phyloP scores from a whole-genome alignment of 2,113 vertebrate genomes.

The Geococcyx californianus region DNA sequence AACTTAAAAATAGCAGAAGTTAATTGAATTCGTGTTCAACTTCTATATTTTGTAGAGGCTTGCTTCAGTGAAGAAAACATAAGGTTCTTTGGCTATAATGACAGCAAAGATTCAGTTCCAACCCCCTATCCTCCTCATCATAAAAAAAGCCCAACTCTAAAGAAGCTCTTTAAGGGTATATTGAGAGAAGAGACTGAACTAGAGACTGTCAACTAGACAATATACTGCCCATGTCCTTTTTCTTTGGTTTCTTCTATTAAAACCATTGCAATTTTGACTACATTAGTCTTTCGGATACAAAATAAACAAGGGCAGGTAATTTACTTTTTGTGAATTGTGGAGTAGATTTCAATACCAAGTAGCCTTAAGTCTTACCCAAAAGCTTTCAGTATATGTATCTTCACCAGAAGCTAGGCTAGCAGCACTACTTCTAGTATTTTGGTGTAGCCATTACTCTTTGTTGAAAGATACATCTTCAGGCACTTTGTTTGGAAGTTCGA shows the following conservation, averaged over 20 bases:
- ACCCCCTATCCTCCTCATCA: fast-evolving
- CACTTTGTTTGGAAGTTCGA: background rate
- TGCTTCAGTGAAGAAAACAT: background rate
- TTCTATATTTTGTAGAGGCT: background rate
- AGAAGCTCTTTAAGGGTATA: background rate
- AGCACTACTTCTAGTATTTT: background rate
- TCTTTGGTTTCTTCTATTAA: background rate
- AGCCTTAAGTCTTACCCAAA: background rate
- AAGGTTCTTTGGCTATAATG: background rate
- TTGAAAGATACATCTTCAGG: background rate
- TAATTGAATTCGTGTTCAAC: background rate
- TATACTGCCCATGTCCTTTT: background rate
- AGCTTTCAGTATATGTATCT: background rate
- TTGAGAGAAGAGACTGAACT: background rate
- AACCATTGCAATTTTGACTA: background rate
- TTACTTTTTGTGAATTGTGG: no score
- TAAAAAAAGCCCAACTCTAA: background rate
- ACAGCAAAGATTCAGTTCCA: background rate
- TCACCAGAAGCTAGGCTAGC: background rate
- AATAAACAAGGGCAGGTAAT: background rate
- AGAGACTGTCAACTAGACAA: background rate
- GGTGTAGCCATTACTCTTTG: background rate
- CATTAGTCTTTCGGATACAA: background rate
- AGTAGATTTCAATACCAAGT: background rate
- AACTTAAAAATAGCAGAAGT: no score